Evolutionary conservation across 2,888 invertebrate genomes (phyloP).

Genomic region (Atethmia centrago): DNA sequence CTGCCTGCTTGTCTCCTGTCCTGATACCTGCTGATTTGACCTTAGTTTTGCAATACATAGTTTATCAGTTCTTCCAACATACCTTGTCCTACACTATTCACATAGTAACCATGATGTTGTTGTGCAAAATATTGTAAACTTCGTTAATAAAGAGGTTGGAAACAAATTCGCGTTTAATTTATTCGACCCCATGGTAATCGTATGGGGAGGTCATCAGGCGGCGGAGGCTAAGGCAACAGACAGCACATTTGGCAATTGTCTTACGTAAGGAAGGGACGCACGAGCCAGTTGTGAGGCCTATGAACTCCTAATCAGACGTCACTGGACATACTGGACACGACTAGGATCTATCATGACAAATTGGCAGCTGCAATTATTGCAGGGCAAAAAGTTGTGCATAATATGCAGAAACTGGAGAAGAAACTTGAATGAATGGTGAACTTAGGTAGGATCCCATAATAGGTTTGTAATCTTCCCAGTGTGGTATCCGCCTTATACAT

Average conservation of each 20-base stretch:
- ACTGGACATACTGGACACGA: background rate
- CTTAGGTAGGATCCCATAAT: too few relatives aligned
- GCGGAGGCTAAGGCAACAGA: slow-evolving; percentile 36
- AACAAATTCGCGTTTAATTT: slow-evolving; percentile 59
- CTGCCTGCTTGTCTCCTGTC: slow-evolving; percentile 9
- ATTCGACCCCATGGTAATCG: slow-evolving; percentile 57
- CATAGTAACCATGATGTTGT: slow-evolving; percentile 14
- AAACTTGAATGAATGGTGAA: too few relatives aligned
- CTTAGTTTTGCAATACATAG: slow-evolving; percentile 6
- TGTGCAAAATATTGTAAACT: slow-evolving; percentile 45
- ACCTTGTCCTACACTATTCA: slow-evolving; percentile 9
- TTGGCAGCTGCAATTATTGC: too few relatives aligned
- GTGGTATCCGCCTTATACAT: too few relatives aligned
- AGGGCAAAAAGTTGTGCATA: too few relatives aligned
- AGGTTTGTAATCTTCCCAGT: background rate
- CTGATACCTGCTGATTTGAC: slow-evolving; percentile 4
- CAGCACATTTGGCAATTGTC: slow-evolving; percentile 43
- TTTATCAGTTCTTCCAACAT: slow-evolving; percentile 15
- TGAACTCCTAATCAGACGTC: background rate
- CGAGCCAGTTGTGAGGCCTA: background rate
- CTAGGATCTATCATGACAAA: background rate
- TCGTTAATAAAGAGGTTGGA: slow-evolving; percentile 58
- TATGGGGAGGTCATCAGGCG: slow-evolving; percentile 52
- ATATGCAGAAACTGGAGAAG: too few relatives aligned
- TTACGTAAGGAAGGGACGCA: slow-evolving; percentile 29